Evolutionary conservation across 2,113 vertebrate genomes (phyloP).

Genomic region (Neodontobutis hainanensis): DNA sequence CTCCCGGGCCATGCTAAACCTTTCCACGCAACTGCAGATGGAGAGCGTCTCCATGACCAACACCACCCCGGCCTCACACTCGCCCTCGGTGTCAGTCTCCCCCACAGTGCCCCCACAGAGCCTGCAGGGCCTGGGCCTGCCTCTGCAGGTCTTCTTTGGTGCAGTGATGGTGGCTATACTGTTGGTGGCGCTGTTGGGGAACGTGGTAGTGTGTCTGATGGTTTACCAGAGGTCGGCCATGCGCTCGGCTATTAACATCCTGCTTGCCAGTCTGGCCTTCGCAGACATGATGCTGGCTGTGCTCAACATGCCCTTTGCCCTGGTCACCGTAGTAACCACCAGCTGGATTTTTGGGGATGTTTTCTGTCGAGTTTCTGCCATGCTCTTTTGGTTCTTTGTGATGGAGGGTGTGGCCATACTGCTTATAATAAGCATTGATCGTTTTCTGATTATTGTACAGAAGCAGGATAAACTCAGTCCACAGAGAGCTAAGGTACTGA

Average conservation of each 20-base stretch:
- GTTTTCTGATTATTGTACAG: conserved; percentile 97
- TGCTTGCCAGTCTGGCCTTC: conserved; percentile 94
- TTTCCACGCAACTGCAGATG: conserved; percentile 64
- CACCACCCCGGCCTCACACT: conserved; percentile 62
- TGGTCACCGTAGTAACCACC: conserved; percentile 89
- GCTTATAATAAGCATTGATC: conserved; percentile 96
- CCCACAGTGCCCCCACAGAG: conserved; percentile 67
- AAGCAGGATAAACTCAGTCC: conserved; percentile 95
- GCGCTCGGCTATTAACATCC: conserved; percentile 98
- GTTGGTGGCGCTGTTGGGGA: conserved; percentile 90
- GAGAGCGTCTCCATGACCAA: conserved; percentile 62
- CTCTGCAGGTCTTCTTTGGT: conserved; percentile 92
- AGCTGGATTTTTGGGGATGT: conserved; percentile 91
- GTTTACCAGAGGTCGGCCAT: conserved; percentile 98
- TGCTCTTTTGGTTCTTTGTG: conserved; percentile 97
- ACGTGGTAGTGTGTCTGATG: conserved; percentile 97
- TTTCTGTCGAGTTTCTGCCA: conserved; percentile 92
- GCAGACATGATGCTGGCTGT: conserved; percentile 95
- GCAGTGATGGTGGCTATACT: conserved; percentile 87
- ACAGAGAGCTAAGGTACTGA: conserved; percentile 90
- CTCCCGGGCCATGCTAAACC: conserved; percentile 75
- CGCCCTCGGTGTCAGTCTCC: conserved; percentile 67
- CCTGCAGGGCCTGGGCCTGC: conserved; percentile 81
- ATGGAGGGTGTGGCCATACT: conserved; percentile 93
- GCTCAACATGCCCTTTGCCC: conserved; percentile 94